Percentiles rank a stretch among this genome's conserved stretches.
Conservation (phyloP, 2,113 vertebrate genomes). For the Bujurquina vittata region DNA sequence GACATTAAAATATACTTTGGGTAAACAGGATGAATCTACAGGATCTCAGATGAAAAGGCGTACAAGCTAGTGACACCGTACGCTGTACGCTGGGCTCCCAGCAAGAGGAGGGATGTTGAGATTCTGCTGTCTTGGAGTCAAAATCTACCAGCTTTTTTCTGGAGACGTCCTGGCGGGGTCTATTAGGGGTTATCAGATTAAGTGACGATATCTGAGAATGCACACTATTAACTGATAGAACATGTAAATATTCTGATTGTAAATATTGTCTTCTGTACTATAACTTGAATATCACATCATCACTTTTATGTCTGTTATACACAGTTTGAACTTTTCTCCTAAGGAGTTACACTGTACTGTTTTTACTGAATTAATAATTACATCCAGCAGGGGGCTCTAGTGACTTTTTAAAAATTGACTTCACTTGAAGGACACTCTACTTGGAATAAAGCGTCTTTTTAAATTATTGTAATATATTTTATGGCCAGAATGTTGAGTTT, state of each 20-base stretch:
- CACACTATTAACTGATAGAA: constrained; percentile 48
- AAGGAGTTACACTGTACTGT: constrained; percentile 8
- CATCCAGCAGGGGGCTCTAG: constrained; percentile 60
- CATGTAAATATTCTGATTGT: constrained; percentile 44
- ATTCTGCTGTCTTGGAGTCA: not conserved
- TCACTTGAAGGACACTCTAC: constrained; percentile 6
- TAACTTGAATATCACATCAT: constrained; percentile 16
- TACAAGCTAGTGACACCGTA: not conserved
- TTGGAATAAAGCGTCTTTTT: constrained; percentile 16
- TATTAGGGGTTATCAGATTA: not conserved
- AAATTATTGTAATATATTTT: constrained; percentile 2
- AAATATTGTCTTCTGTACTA: constrained; percentile 14
- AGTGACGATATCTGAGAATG: constrained; percentile 30
- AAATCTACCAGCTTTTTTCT: not conserved
- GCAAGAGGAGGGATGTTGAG: not conserved
- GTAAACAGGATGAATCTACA: constrained; percentile 11
- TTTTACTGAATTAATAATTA: constrained; percentile 18
- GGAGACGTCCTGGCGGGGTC: not conserved
- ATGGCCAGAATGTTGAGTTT: not conserved
- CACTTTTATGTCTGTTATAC: constrained; percentile 17
- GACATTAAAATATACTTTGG: not conserved
- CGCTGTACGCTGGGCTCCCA: not conserved
- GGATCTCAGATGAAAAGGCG: not conserved
- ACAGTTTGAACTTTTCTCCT: constrained; percentile 23
- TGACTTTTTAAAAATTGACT: constrained; percentile 13